Evolutionary conservation across 2,113 vertebrate genomes (phyloP), one percentile per base, ranked within the genome.

Genomic region (Coracopsis vasa): DNA sequence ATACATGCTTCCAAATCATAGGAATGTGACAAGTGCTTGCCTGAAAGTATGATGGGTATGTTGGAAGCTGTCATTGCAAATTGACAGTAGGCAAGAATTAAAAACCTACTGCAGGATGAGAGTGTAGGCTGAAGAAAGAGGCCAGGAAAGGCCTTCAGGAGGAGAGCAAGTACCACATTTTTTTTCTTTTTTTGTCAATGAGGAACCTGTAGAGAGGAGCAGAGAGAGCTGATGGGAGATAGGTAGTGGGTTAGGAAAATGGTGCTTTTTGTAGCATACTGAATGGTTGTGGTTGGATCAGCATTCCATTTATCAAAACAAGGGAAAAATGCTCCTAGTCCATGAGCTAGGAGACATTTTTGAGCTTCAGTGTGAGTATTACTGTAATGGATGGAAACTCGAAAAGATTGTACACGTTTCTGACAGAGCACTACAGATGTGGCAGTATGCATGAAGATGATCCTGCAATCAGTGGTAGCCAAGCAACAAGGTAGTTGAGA

Each of bases 11-110:
- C n/a, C 16, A 39, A 25, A 27, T 88, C 0, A 1, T 10, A 3
- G 13, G 10, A 21, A 5, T 53, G 5, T 48, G 24, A 39, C 16
- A 44, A 6, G 7, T 58, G 29, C 0, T 5, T 4, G 3, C 8
- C 47, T 74, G 31, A 51, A 77, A 80, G 53, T 65, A 15, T 7
- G 12, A 6, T 2, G 7, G 20, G 1, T 66, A 0, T 24, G 12
- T 66, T 82, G 56, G 25, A 66, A 81, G 13, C 27, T 54, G 45
- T 50, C 39, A 27, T 16, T 72, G 28, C 81, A 25, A 74, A 31
- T 39, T 79, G 31, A 14, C 6, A 56, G 37, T 2, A 77, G 58
- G 10, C 41, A 41, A 48, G 21, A 93, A 71, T 53, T 62, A 42
- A 81, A 89, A 84, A n/a, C 25, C 37, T 64, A 19, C 0, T 13